Base-by-base conservation (phyloP, 2,888 invertebrate species). In the Drosophila formosana region DNA sequence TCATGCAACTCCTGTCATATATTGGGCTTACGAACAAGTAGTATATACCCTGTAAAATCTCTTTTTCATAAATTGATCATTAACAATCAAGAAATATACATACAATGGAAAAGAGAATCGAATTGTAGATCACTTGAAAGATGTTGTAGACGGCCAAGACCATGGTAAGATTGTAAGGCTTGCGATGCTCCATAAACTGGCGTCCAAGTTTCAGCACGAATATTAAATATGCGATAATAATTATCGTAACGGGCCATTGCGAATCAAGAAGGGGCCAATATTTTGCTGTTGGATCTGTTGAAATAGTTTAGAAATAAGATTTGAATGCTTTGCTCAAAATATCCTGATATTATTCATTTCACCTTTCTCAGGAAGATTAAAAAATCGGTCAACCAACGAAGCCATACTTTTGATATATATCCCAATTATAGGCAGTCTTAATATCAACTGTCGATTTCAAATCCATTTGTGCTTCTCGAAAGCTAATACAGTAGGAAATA, bases 81-180 rank as follows among this genome's bases (percentile, higher is more conserved):
- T 11, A 3, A 1, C 3, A 9, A 13, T 8, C n/a, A 2, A 9
- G 23, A 13, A 4, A 18, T 18, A 18, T 18, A 18, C 18, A 18
- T 18, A 18, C 18, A 18, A 18, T 18, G 18, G 18, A 18, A 18
- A 18, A 18, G 18, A 18, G 18, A 1, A 18, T 7, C 7, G 30
- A 30, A 30, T 30, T 30, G 30, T 30, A 30, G 30, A 30, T 30
- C 1, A 98, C 97, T 94, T 98, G 98, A 58, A 95, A 94, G 1
- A 95, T 94, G 89, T 98, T 98, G 92, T 98, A 98, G 1, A 94
- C 89, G 18, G 96, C 94, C 83, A 98, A 94, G 0, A 95, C 87
- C 23, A 93, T 93, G 83, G 96, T 95, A 51, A 98, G 89, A 78
- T 96, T 94, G 81, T 95, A 96, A 0, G 96, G 95, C 66, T 95